Conservation (phyloP, 2,888 invertebrate species). For the Drosophila recens region DNA sequence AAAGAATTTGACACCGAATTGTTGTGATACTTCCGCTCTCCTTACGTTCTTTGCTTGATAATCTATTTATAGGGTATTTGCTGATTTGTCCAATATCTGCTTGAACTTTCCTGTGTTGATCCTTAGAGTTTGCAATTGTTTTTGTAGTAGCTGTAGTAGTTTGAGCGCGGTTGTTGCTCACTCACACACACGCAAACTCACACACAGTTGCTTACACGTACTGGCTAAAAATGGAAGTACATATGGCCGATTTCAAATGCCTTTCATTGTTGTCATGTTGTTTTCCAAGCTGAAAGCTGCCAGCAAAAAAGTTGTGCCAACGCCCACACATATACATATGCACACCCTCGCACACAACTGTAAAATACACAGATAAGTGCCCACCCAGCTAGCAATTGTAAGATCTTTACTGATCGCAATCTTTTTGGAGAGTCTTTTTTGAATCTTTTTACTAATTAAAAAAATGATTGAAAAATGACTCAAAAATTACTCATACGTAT, state of each 20-base stretch:
- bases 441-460: too few relatives aligned
- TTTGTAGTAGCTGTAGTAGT: constrained; percentile 27
- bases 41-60: too few relatives aligned
- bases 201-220: constrained; percentile 11
- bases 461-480: too few relatives aligned
- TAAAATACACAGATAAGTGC: constrained; percentile 11
- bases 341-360: constrained; percentile 5
- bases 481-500: too few relatives aligned
- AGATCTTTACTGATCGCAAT: too few relatives aligned
- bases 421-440: too few relatives aligned
- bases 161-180: constrained; percentile 33
- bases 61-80: constrained; percentile 17
- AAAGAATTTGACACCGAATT: background rate
- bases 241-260: constrained; percentile 33
- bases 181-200: constrained; percentile 12
- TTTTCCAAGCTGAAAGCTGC: constrained; percentile 58
- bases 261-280: constrained; percentile 69
- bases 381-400: too few relatives aligned
- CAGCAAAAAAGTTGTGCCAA: constrained; percentile 60
- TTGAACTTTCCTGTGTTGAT: constrained; percentile 18
- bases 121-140: constrained; percentile 36
- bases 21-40: background rate
- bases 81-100: background rate
- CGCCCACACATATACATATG: constrained; percentile 27
- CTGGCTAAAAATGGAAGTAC: background rate